phyloP scores from a whole-genome alignment of 2,797 vertebrate genomes.

The Rhodeus uyekii region DNA sequence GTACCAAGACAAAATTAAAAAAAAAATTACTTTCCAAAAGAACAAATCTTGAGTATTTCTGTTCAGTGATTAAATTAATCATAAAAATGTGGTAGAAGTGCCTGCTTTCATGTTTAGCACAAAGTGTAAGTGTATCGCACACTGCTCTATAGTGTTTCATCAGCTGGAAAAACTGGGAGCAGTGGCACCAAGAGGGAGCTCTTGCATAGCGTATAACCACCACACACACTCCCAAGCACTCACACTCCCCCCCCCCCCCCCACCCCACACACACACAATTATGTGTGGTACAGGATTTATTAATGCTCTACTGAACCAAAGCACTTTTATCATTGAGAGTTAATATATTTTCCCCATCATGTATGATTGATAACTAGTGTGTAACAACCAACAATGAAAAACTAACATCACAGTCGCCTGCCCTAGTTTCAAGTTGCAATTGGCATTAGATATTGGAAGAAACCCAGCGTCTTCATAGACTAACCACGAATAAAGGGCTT shows the following conservation, averaged over 20 bases:
- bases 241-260: background rate
- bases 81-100: background rate
- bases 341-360: slow-evolving; percentile 15
- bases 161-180: slow-evolving; percentile 60
- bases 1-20: background rate
- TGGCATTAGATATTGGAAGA: slow-evolving; percentile 48
- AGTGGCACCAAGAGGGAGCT: slow-evolving; percentile 83
- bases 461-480: slow-evolving; percentile 45
- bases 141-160: background rate
- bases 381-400: slow-evolving; percentile 15
- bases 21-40: background rate
- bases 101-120: background rate
- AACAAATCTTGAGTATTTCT: background rate
- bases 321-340: background rate
- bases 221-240: background rate
- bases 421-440: slow-evolving; percentile 54
- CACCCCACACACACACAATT: slow-evolving; percentile 11
- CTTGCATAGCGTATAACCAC: slow-evolving; percentile 71
- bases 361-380: slow-evolving; percentile 9
- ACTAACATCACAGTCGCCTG: slow-evolving; percentile 44
- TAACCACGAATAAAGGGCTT: slow-evolving; percentile 57
- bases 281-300: slow-evolving; percentile 5
- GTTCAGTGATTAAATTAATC: background rate
- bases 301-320: slow-evolving; percentile 5
- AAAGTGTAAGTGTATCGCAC: background rate